These are phyloP conservation scores for Hylaeus volcanicus DNA, from an alignment of 1,140 invertebrate species.

Conservation along the genomic window DNA sequence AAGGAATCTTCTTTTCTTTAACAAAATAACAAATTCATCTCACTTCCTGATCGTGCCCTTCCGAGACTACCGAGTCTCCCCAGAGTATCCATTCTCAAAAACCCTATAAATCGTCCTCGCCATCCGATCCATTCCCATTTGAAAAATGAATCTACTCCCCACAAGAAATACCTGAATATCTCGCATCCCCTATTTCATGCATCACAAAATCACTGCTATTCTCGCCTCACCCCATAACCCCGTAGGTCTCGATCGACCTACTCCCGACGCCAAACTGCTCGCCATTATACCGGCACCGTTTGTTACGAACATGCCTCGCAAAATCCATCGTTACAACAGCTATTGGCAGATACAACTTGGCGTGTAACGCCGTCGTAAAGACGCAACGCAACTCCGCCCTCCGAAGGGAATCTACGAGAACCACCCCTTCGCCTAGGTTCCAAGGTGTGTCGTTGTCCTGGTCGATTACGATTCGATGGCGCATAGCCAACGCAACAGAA, in stretches of 20 bases:
- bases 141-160: not conserved
- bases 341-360: not conserved
- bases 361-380: constrained; percentile 9
- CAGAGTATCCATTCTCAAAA: too few relatives aligned
- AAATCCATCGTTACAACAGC: constrained; percentile 17
- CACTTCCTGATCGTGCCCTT: too few relatives aligned
- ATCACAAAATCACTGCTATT: not conserved
- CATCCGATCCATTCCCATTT: not conserved
- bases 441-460: constrained; percentile 8
- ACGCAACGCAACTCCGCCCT: too few relatives aligned
- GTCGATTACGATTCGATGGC: constrained; percentile 27
- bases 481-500: constrained; percentile 41
- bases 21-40: too few relatives aligned
- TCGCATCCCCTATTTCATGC: not conserved
- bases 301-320: not conserved
- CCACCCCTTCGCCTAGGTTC: too few relatives aligned
- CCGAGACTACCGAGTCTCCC: too few relatives aligned
- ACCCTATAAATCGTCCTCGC: too few relatives aligned
- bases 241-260: too few relatives aligned
- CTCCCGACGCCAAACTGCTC: not conserved
- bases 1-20: too few relatives aligned
- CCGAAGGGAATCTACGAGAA: too few relatives aligned
- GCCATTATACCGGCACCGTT: not conserved
- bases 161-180: too few relatives aligned
- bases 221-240: not conserved